phyloP scores from a whole-genome alignment of 2,797 vertebrate genomes.

The Mallotus villosus region DNA sequence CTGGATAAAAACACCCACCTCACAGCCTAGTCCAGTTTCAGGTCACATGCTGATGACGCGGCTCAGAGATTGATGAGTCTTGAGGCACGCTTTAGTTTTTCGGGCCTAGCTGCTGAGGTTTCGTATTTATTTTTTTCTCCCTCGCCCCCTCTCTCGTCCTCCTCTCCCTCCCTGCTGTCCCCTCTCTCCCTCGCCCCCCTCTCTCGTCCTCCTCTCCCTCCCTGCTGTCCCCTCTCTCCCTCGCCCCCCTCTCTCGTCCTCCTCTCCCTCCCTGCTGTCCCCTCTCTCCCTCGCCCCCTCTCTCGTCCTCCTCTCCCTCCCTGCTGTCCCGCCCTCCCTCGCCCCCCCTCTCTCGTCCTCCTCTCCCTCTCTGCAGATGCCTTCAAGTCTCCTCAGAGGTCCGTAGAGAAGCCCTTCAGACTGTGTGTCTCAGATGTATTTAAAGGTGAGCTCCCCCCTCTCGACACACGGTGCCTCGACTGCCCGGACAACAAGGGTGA shows the following conservation, averaged over 20 bases:
- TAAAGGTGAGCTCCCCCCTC: slow-evolving; percentile 82
- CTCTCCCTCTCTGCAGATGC: slow-evolving; percentile 74
- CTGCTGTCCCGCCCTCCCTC: background rate
- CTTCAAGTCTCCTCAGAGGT: slow-evolving; percentile 92
- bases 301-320: too few species aligned
- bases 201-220: background rate
- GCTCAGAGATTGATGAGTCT: too few species aligned
- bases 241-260: background rate
- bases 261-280: slow-evolving; percentile 2
- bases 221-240: too few species aligned
- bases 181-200: slow-evolving; percentile 2
- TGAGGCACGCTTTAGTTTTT: too few species aligned
- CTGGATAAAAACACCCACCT: too few species aligned
- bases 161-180: background rate
- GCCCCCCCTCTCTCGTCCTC: background rate
- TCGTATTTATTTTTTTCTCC: too few species aligned
- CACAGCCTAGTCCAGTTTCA: too few species aligned
- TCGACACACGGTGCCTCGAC: too few species aligned
- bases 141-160: too few species aligned
- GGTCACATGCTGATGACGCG: too few species aligned
- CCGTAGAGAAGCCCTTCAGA: slow-evolving; percentile 92
- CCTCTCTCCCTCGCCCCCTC: slow-evolving; percentile 5
- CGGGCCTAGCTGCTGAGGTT: too few species aligned
- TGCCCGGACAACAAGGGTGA: too few species aligned
- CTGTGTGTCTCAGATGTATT: slow-evolving; percentile 95